These are phyloP conservation scores for Pterois miles DNA, from an alignment of 2,797 vertebrate genomes.

Conservation along the genomic window DNA sequence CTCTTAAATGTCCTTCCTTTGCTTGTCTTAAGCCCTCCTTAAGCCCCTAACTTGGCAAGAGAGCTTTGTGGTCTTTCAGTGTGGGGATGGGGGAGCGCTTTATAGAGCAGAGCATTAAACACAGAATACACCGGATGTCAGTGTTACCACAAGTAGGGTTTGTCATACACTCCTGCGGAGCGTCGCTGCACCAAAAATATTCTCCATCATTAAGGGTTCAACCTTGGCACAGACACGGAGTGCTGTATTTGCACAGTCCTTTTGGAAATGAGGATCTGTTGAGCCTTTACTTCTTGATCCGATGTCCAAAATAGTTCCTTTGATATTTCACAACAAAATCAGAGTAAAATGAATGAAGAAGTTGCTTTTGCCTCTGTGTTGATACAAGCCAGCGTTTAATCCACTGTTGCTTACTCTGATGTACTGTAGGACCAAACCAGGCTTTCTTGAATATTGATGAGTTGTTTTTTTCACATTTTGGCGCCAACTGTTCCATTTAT, in stretches of 20 bases:
- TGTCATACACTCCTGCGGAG: conserved; percentile 20
- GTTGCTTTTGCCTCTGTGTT: conserved; percentile 9
- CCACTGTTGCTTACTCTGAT: conserved; percentile 38
- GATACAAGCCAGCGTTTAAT: conserved; percentile 33
- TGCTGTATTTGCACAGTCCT: conserved; percentile 9
- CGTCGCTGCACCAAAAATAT: conserved; percentile 12
- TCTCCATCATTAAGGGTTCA: conserved; percentile 34
- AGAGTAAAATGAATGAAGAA: conserved; percentile 30
- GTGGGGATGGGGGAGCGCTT: conserved; percentile 34
- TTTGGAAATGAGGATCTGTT: conserved; percentile 23
- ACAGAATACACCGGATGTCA: conserved; percentile 41
- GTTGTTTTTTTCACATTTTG: conserved; percentile 58
- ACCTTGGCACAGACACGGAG: conserved; percentile 24
- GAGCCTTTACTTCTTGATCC: conserved; percentile 34
- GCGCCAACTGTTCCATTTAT: conserved; percentile 81
- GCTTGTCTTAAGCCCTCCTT: conserved; percentile 59
- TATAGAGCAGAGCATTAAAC: conserved; percentile 43
- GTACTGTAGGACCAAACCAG: conserved; percentile 53
- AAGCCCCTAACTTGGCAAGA: conserved; percentile 58
- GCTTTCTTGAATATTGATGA: conserved; percentile 82
- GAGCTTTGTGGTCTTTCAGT: conserved; percentile 59
- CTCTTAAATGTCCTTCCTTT: conserved; percentile 64
- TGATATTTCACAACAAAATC: conserved; percentile 24
- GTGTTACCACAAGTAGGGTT: conserved; percentile 18
- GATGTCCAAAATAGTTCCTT: conserved; percentile 34